Evolutionary conservation across 64 coral and sea anemone genomes (phyloP), one percentile per base, ranked within the genome.

Genomic region (Pocillopora damicornis): DNA sequence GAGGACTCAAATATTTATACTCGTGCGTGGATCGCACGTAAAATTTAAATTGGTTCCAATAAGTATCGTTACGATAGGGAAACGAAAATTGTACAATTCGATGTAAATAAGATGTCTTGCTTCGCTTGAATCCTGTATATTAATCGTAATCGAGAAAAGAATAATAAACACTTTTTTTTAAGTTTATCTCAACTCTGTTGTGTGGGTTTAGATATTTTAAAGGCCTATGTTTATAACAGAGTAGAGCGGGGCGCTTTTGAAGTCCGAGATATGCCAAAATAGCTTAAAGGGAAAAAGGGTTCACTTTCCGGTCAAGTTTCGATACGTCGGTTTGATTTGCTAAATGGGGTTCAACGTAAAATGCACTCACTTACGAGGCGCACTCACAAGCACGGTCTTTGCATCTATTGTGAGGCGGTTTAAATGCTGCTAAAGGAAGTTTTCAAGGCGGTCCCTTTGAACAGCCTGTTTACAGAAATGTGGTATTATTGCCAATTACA

Each of bases 401-500:
- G 65, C 76, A 76, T 80, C 74, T 68, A 93, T 90, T 83, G 87
- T 83, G 76, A 83, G 83, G 85, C 73, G 73, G 81, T 89, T 89
- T 86, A 72, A 75, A 89, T 60, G 69, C 76, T 77, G 94, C 91
- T 88, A 57, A 89, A 93, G 88, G 76, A 51, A 92, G 80, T 83
- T 87, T 79, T 86, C 51, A 81, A 88, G 90, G 88, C 94, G 94
- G 94, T 75, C 76, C 67, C 94, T 96, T 96, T 96, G 91, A 96
- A 87, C 87, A 90, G 58, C 73, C 87, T 96, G 94, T 96, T 96
- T 96, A 96, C 94, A 82, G 81, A 87, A 91, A 90, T 96, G 72
- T 81, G 92, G 92, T 76, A 79, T 90, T 96, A 96, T 96, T 96
- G 90, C 78, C 91, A 96, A 96, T 96, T 90, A 90, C 83, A 93